phyloP scores from a whole-genome alignment of 2,888 invertebrate species.

The Melanostoma mellinum region DNA sequence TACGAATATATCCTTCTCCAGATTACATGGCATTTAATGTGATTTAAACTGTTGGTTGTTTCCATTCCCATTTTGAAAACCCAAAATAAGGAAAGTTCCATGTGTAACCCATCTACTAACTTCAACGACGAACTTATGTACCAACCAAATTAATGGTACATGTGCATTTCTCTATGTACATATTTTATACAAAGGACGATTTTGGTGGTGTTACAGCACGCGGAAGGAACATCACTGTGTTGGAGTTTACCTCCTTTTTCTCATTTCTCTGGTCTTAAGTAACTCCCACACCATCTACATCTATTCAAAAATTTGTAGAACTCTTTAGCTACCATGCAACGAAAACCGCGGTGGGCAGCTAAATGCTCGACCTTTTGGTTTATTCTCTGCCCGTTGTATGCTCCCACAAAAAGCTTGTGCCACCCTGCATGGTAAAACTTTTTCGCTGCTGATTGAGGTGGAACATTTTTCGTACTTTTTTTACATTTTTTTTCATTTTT shows the following conservation, averaged over 20 bases:
- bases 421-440: neutral
- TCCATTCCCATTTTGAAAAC: slow-evolving; percentile 1
- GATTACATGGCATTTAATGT: slow-evolving; percentile 40
- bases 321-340: slow-evolving; percentile 11
- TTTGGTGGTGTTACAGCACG: neutral
- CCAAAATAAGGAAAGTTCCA: neutral
- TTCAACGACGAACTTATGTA: slow-evolving; percentile 20
- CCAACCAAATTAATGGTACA: neutral
- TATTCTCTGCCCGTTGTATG: neutral
- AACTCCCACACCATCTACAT: slow-evolving; percentile 2
- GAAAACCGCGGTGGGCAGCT: neutral
- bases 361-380: neutral
- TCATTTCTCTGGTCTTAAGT: neutral
- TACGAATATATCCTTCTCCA: neutral
- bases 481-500: no score
- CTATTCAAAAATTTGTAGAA: slow-evolving; percentile 4
- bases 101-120: slow-evolving; percentile 20
- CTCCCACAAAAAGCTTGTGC: neutral
- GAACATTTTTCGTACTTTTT: no score
- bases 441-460: neutral
- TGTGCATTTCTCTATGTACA: neutral
- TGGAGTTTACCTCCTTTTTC: neutral
- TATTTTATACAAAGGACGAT: slow-evolving; percentile 1
- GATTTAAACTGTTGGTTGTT: neutral
- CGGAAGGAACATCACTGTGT: neutral